A percentile compares a stretch with the other conserved stretches of the same genome.
phyloP scores from a whole-genome alignment of 1,140 invertebrate genomes.

The Drosophila elegans region DNA sequence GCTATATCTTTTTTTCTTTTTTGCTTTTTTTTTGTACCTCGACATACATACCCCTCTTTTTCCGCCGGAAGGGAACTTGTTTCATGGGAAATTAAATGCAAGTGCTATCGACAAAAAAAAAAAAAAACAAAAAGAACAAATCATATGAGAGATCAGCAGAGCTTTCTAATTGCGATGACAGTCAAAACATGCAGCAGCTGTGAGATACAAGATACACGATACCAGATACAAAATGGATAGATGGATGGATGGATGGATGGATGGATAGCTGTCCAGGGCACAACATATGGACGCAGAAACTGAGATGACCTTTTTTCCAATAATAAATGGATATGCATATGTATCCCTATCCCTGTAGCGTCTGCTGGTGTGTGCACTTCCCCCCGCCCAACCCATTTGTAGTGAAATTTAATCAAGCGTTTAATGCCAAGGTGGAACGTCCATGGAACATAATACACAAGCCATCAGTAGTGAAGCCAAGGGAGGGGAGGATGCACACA shows the following conservation, averaged over 20 bases:
- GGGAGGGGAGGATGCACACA: constrained; percentile 29
- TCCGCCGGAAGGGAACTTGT: constrained; percentile 44
- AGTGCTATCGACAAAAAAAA: constrained; percentile 36
- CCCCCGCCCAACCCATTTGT: constrained; percentile 70
- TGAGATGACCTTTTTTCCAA: constrained; percentile 69
- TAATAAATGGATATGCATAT: constrained; percentile 54
- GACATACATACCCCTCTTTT: constrained; percentile 3
- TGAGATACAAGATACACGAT: constrained; percentile 41
- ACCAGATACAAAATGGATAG: constrained; percentile 43
- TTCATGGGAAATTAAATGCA: constrained; percentile 79
- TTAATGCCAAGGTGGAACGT: constrained; percentile 82
- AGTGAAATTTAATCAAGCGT: constrained; percentile 85
- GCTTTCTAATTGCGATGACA: constrained; percentile 75
- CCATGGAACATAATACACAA: constrained; percentile 68
- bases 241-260: constrained; percentile 16
- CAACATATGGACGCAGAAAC: constrained; percentile 63
- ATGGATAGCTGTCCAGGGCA: constrained; percentile 29
- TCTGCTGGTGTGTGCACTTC: constrained; percentile 17
- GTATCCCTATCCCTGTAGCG: constrained; percentile 24
- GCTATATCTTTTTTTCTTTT: constrained; percentile 8
- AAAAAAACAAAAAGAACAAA: constrained; percentile 14
- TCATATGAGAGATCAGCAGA: constrained; percentile 27
- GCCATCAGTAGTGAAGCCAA: constrained; percentile 4
- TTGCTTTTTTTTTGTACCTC: background rate
- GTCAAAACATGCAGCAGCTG: constrained; percentile 48